Percentiles rank a stretch among this genome's conserved stretches.
Conservation (phyloP, 2,888 invertebrate genomes). For the Keiferia lycopersicella region DNA sequence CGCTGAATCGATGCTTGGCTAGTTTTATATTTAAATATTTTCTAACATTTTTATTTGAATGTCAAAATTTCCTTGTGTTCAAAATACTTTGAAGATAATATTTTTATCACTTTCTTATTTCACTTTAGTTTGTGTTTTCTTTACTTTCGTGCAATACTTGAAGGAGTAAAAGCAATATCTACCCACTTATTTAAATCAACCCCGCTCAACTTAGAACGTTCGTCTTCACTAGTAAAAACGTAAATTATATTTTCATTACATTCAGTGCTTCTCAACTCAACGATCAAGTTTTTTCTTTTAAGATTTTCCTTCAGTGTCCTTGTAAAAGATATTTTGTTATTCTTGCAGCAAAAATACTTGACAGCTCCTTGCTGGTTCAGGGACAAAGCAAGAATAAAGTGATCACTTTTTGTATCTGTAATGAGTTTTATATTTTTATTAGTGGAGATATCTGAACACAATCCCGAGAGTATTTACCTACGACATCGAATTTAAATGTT, state of each 20-base stretch:
- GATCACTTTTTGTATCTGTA: constrained; percentile 1
- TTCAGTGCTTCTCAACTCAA: neutral
- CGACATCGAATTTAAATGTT: constrained; percentile 79
- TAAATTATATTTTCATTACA: constrained; percentile 25
- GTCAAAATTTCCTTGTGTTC: constrained; percentile 40
- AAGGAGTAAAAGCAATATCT: constrained; percentile 68
- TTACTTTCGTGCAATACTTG: constrained; percentile 33
- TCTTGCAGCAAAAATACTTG: too few relatives aligned
- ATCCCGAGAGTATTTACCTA: constrained; percentile 62
- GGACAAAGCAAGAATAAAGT: too few relatives aligned
- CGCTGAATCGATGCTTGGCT: neutral
- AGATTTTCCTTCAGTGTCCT: neutral
- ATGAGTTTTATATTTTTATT: neutral
- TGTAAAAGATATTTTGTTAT: neutral
- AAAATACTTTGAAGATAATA: constrained; percentile 36
- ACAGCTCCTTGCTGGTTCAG: too few relatives aligned
- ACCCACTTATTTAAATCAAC: constrained; percentile 32
- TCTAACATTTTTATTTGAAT: constrained; percentile 64
- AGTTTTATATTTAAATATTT: constrained; percentile 40
- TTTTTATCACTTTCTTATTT: constrained; percentile 30
- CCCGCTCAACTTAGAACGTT: constrained; percentile 69
- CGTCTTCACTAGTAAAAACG: constrained; percentile 50
- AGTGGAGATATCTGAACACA: constrained; percentile 28
- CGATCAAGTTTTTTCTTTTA: neutral
- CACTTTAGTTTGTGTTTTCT: constrained; percentile 35